Evolutionary conservation across 1,140 invertebrate species (phyloP), one percentile per base, ranked within the genome.

Genomic region (Aphidius ervi): DNA sequence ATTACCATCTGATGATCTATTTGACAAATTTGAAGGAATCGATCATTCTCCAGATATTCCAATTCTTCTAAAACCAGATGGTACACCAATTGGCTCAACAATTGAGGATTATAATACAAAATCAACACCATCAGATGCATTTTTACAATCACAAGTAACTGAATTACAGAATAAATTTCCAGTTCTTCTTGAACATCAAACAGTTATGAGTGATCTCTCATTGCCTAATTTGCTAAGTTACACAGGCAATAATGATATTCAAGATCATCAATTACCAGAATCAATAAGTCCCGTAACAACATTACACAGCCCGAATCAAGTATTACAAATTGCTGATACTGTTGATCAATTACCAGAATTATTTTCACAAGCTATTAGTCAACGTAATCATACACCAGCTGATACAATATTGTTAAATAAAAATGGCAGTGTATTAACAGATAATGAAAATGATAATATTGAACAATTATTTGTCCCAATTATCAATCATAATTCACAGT

Each of bases 401-500:
- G 87, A 91, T 37, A 89, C 88, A 0, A 81, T 88, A 61, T 67
- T 90, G 0, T 61, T 87, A 0, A 82, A 88, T 66, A 78, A 83
- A 67, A 86, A 87, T 61, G 87, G 86, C 16, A 81, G 83, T 1
- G 47, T 58, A 9, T 64, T 79, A 2, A 31, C 23, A 31, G 52
- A 39, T 5, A 68, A 80, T 46, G 85, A 88, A 66, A 75, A 83
- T 3, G 80, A 85, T 9, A 82, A 83, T 71, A 84, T 86, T 0
- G 85, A 84, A 63, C 85, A 88, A 60, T 81, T 76, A 1, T 79
- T 81, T 39, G 72, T 67, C 47, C 75, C 78, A 0, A 41, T 20
- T 23, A 3, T 31, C 4, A 61, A 56, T n/a, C 37, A 41, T 41
- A 63, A 49, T 41, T 62, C 63, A 60, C 5, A 45, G 1, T 46